phyloP scores from a whole-genome alignment of 2,888 invertebrate genomes.

The Lysandra bellargus region DNA sequence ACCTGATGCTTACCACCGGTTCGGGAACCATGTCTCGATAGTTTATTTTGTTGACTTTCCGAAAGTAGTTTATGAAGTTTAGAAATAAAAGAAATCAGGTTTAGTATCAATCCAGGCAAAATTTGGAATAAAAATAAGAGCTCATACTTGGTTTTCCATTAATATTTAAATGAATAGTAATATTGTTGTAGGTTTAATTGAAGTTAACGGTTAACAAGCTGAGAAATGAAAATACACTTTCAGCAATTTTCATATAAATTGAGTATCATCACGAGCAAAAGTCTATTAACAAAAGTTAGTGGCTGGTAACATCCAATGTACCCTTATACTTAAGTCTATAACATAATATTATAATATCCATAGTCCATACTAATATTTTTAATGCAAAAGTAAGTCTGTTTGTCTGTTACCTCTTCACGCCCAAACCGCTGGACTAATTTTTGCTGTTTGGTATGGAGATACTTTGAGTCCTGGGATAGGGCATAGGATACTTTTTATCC shows the following conservation, averaged over 20 bases:
- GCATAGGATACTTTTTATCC: too few species aligned
- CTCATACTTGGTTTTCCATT: neutral
- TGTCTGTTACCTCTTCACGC: neutral
- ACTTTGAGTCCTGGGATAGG: too few species aligned
- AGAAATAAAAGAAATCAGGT: too few species aligned
- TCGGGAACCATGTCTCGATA: too few species aligned
- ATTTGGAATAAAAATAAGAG: too few species aligned
- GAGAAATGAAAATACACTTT: constrained; percentile 19
- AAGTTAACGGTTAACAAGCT: neutral
- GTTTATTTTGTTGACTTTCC: too few species aligned
- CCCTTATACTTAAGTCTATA: neutral
- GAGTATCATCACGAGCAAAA: neutral
- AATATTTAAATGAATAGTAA: neutral
- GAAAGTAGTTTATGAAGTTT: too few species aligned
- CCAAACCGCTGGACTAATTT: too few species aligned
- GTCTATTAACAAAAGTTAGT: neutral
- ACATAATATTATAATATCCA: too few species aligned
- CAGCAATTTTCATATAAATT: constrained; percentile 9
- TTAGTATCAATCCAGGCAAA: too few species aligned
- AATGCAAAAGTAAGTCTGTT: neutral
- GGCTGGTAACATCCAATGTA: neutral
- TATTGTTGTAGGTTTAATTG: neutral
- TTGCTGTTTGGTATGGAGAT: too few species aligned
- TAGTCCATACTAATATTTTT: neutral
- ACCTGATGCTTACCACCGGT: too few species aligned